A percentile compares a stretch with the other conserved stretches of the same genome.
phyloP scores from a whole-genome alignment of 2,888 invertebrate species.

The Pristionchus fissidentatus region DNA sequence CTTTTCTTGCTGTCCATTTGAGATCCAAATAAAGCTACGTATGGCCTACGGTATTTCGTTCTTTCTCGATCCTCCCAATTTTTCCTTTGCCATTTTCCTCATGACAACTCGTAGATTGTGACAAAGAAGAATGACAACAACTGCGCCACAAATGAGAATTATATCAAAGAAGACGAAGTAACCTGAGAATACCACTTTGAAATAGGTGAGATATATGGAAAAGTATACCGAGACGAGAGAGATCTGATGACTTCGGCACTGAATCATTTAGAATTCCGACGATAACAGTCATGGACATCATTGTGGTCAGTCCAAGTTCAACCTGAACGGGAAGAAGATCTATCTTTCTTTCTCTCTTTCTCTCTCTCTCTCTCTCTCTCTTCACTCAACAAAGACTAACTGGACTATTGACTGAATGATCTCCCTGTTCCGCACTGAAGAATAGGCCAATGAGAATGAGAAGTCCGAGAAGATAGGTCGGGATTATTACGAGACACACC shows the following conservation, averaged over 20 bases:
- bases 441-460: slow-evolving; percentile 15
- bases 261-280: slow-evolving; percentile 7
- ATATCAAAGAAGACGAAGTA: slow-evolving; percentile 13
- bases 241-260: neutral
- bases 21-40: too few species aligned
- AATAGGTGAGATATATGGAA: neutral
- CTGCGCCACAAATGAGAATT: neutral
- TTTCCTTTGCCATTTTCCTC: neutral
- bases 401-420: neutral
- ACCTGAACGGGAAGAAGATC: neutral
- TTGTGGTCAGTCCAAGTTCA: slow-evolving; percentile 12
- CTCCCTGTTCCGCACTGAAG: neutral
- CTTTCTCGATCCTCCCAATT: neutral
- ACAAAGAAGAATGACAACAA: neutral
- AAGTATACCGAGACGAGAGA: neutral
- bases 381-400: neutral
- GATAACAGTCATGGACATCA: slow-evolving; percentile 20
- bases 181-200: neutral
- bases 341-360: too few species aligned
- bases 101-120: neutral
- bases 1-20: too few species aligned
- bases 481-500: neutral
- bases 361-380: too few species aligned
- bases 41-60: neutral
- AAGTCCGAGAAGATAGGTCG: neutral